phyloP scores from a whole-genome alignment of 2,797 vertebrate genomes.

The Halcyon smyrnensis region DNA sequence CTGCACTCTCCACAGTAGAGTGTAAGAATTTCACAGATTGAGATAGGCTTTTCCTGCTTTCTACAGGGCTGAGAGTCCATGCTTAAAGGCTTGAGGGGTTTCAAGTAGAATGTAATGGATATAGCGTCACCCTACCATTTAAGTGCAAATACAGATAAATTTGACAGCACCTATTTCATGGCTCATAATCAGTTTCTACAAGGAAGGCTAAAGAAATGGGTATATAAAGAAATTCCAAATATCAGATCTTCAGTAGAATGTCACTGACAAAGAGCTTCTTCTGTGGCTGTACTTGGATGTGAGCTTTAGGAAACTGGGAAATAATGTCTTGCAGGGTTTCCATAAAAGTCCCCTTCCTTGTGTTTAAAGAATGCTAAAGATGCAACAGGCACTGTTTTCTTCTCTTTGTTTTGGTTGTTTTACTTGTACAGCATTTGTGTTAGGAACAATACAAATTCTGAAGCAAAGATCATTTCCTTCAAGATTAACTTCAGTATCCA shows the following conservation, averaged over 20 bases:
- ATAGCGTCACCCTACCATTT: background rate
- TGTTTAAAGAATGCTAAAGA: background rate
- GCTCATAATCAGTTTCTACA: background rate
- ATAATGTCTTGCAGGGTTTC: background rate
- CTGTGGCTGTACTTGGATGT: background rate
- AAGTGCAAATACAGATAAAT: background rate
- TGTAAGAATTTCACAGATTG: background rate
- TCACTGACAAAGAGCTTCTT: background rate
- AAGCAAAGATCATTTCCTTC: background rate
- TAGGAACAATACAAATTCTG: background rate
- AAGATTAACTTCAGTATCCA: background rate
- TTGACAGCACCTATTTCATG: background rate
- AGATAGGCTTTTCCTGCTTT: background rate
- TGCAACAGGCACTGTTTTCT: background rate
- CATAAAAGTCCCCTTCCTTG: background rate
- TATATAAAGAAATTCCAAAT: background rate
- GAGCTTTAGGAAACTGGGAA: background rate
- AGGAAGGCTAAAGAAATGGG: background rate
- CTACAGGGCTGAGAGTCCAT: background rate
- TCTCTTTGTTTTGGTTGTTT: background rate
- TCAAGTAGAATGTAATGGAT: background rate
- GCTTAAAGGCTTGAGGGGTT: background rate
- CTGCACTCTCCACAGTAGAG: background rate
- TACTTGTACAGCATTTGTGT: background rate
- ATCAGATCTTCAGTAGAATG: background rate